Evolutionary conservation across 1,140 invertebrate species (phyloP), one percentile per base, ranked within the genome.

Genomic region (Anastrepha obliqua): DNA sequence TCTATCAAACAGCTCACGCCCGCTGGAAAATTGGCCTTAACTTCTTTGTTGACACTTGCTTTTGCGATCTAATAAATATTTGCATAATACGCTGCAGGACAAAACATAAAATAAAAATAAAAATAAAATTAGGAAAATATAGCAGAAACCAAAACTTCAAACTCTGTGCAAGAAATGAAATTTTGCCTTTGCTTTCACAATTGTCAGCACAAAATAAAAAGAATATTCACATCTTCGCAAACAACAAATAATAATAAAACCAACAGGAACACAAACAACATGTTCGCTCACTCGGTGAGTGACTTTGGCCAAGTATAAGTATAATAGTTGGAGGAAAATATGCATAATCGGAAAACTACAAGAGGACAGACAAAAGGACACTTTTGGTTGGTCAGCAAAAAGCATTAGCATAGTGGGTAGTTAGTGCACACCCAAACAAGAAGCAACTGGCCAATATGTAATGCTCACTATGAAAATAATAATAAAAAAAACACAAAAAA

Each of bases 381-480:
- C 7, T 44, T 81, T 81, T 58, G 64, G 64, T 67, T 67, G 47
- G 74, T 81, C 74, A 81, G 74, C 74, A 81, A 81, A 58, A 81
- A 81, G 47, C 74, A 55, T 81, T 7, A 81, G 15, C 64, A 39
- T 3, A 29, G 64, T 67, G 64, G 17, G 5, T 11, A n/a, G 60
- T 67, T 0, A 67, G n/a, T 11, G 8, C 11, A 67, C 20, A 4
- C 1, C 8, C 29, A 4, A 67, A 67, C 64, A 62, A 62, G 51
- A 62, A 1, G n/a, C 64, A 67, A 47, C 51, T 81, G 47, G 17
- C 15, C 74, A 78, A 78, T 55, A 78, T 51, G 44, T 39, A 78
- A 11, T 55, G 74, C 74, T 55, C 8, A 81, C 15, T 20, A 81
- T n/a, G 47, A n/a, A 81, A 58, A 58, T 15, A 29, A 74, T 47